Evolutionary conservation across 2,888 invertebrate genomes (phyloP).

Genomic region (Gymnoscelis rufifasciata): DNA sequence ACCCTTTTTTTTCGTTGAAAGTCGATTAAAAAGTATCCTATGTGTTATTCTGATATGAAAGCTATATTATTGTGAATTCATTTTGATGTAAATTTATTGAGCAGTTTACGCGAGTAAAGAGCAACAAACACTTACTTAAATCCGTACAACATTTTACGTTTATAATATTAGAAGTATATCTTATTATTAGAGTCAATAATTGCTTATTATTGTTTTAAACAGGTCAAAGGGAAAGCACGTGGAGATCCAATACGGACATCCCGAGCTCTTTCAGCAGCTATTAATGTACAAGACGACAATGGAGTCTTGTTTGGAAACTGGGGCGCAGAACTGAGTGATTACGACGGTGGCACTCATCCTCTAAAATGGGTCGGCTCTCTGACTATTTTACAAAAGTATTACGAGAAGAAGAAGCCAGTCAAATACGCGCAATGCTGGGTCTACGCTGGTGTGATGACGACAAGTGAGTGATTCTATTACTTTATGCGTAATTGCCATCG

Average conservation of each 20-base stretch:
- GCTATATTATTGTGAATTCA: too few species aligned
- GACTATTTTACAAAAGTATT: slow-evolving; percentile 90
- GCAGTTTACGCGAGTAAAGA: too few species aligned
- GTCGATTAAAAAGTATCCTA: too few species aligned
- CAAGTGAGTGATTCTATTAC: slow-evolving; percentile 76
- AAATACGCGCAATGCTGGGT: slow-evolving; percentile 98
- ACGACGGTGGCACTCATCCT: slow-evolving; percentile 90
- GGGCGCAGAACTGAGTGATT: slow-evolving; percentile 90
- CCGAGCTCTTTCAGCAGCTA: slow-evolving; percentile 91
- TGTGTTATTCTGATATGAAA: too few species aligned
- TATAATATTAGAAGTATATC: too few species aligned
- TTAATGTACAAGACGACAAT: slow-evolving; percentile 92
- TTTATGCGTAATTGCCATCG: not conserved
- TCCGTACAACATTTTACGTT: too few species aligned
- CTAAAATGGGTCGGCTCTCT: slow-evolving; percentile 94
- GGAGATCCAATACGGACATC: slow-evolving; percentile 87
- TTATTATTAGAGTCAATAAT: too few species aligned
- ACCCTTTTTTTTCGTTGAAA: too few species aligned
- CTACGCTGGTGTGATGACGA: slow-evolving; percentile 92
- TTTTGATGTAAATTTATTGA: too few species aligned
- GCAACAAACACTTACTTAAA: too few species aligned
- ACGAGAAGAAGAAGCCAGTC: slow-evolving; percentile 89
- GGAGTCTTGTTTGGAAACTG: slow-evolving; percentile 93
- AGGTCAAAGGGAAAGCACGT: slow-evolving; percentile 80
- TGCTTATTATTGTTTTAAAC: slow-evolving; percentile 4